Evolutionary conservation across 2,797 vertebrate genomes (phyloP).

Genomic region (Enteromius argenteus): DNA sequence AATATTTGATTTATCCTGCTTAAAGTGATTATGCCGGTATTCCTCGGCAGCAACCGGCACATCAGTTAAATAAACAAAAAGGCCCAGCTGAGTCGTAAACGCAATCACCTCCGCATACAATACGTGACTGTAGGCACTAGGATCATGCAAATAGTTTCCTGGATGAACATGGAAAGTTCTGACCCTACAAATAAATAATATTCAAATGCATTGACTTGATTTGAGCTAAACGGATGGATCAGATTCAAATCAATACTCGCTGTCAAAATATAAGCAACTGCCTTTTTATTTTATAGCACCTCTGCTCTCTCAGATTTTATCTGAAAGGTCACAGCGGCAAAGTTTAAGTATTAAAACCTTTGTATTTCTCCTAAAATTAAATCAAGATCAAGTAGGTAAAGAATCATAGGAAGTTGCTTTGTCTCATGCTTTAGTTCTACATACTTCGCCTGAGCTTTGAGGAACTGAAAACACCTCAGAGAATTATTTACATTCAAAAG

Average conservation of each 20-base stretch:
- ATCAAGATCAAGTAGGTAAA: neutral
- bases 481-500: neutral
- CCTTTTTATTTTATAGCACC: neutral
- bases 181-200: conserved; percentile 16
- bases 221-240: neutral
- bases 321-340: neutral
- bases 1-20: conserved; percentile 74
- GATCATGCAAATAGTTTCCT: conserved; percentile 7
- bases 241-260: neutral
- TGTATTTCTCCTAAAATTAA: neutral
- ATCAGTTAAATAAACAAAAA: conserved; percentile 60
- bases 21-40: conserved; percentile 69
- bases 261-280: neutral
- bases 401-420: neutral
- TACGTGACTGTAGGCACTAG: neutral
- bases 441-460: neutral
- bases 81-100: conserved; percentile 43
- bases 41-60: conserved; percentile 60
- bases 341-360: neutral
- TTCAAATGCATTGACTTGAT: neutral
- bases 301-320: neutral
- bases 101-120: conserved; percentile 25
- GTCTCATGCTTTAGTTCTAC: neutral
- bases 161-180: neutral
- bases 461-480: neutral